These are phyloP conservation scores for Tympanuchus pallidicinctus DNA, from an alignment of 2,113 vertebrate genomes.

Conservation along the genomic window DNA sequence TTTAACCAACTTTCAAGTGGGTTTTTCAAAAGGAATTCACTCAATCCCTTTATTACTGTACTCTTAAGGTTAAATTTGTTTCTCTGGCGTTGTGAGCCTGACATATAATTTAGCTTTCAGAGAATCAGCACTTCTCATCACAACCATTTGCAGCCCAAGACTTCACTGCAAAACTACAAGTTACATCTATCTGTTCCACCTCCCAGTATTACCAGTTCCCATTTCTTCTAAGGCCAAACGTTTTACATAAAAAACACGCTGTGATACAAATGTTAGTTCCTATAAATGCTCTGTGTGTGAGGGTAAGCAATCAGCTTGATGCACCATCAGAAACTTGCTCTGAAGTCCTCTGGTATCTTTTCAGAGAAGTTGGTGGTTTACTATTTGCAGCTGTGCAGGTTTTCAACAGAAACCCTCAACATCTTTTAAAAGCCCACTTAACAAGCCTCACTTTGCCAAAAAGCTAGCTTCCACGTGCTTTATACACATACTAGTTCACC, in stretches of 20 bases:
- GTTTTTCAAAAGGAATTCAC: not conserved
- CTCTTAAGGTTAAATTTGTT: not conserved
- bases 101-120: not conserved
- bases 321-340: not conserved
- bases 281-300: not conserved
- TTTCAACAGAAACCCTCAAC: not conserved
- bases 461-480: not conserved
- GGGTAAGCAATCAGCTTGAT: not conserved
- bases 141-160: not conserved
- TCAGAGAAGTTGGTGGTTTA: not conserved
- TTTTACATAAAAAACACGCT: not conserved
- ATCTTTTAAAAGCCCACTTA: not conserved
- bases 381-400: not conserved
- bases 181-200: not conserved
- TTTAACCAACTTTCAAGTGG: not conserved
- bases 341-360: not conserved
- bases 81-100: not conserved
- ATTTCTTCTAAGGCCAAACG: not conserved
- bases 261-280: not conserved
- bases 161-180: not conserved
- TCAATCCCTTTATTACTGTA: not conserved
- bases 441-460: not conserved
- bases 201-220: not conserved
- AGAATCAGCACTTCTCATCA: slow-evolving; percentile 14
- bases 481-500: not conserved